Conservation (phyloP, 2,797 vertebrate genomes). For the Macropodus opercularis region DNA sequence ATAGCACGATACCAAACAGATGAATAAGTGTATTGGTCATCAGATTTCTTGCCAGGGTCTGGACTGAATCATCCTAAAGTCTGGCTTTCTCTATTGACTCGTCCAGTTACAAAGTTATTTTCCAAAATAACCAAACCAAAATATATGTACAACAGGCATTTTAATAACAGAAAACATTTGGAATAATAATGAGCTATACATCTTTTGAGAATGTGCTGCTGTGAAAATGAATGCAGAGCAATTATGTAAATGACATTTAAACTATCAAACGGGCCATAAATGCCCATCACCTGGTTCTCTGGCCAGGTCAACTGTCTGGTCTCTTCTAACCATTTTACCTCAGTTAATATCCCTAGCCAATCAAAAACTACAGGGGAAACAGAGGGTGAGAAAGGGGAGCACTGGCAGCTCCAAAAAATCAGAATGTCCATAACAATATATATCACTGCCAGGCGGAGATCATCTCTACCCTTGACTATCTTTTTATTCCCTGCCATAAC, state of each 20-base stretch:
- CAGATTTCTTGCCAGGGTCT: constrained; percentile 25
- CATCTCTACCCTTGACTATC: constrained; percentile 41
- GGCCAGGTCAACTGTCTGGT: constrained; percentile 27
- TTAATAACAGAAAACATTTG: constrained; percentile 41
- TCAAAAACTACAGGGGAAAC: constrained; percentile 43
- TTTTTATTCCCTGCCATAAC: constrained; percentile 11
- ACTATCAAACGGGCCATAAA: constrained; percentile 1
- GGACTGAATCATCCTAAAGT: constrained; percentile 26
- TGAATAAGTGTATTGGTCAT: constrained; percentile 10
- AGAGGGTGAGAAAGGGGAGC: constrained; percentile 37
- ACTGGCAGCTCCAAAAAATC: constrained; percentile 57
- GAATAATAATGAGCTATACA: constrained; percentile 12
- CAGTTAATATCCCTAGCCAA: constrained; percentile 47
- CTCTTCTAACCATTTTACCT: constrained; percentile 32
- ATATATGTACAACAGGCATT: constrained; percentile 44
- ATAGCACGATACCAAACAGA: constrained; percentile 35
- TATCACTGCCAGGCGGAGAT: constrained; percentile 56
- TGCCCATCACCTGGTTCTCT: neutral
- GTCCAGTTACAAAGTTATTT: constrained; percentile 24
- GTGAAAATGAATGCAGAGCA: neutral
- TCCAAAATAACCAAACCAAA: constrained; percentile 54
- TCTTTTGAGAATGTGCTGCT: constrained; percentile 37
- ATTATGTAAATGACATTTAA: constrained; percentile 3
- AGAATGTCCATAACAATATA: constrained; percentile 57
- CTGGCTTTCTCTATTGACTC: no score